Conservation (phyloP, 2,888 invertebrate species). For the Ophonus ardosiacus region DNA sequence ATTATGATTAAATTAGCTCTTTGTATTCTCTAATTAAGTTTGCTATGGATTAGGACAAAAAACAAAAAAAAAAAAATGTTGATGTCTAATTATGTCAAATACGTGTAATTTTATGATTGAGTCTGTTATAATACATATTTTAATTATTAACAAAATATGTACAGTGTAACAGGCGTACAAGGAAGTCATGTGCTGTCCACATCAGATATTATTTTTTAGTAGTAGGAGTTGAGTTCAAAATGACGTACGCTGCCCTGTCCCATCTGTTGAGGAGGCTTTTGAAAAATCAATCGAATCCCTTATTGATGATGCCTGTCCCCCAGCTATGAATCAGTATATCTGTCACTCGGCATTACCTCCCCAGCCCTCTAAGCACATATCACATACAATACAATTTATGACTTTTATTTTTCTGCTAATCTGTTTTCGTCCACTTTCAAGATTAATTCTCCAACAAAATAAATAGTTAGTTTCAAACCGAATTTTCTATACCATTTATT, state of each 20-base stretch:
- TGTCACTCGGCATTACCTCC: conserved; percentile 38
- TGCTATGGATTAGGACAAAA: too few species aligned
- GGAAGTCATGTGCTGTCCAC: too few species aligned
- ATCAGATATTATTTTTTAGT: not conserved
- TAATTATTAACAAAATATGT: too few species aligned
- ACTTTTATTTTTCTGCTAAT: conserved; percentile 61
- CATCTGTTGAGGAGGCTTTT: not conserved
- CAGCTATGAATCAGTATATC: conserved; percentile 39
- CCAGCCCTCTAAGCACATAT: conserved; percentile 41
- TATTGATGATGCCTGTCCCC: conserved; percentile 30
- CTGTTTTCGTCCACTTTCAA: conserved; percentile 62
- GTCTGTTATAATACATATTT: too few species aligned
- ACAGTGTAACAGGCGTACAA: too few species aligned
- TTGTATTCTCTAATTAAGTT: too few species aligned
- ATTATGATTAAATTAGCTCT: too few species aligned
- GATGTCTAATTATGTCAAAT: too few species aligned
- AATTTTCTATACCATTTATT: conserved; percentile 61
- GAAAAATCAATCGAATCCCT: conserved; percentile 21
- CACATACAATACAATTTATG: conserved; percentile 59
- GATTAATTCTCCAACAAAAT: conserved; percentile 61
- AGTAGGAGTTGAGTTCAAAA: not conserved
- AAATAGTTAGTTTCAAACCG: conserved; percentile 61
- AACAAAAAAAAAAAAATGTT: too few species aligned
- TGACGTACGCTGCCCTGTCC: not conserved
- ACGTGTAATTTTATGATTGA: too few species aligned